A percentile compares a stretch with the other conserved stretches of the same genome.
Conservation (phyloP, 2,113 vertebrate species). For the Pelmatolapia mariae region DNA sequence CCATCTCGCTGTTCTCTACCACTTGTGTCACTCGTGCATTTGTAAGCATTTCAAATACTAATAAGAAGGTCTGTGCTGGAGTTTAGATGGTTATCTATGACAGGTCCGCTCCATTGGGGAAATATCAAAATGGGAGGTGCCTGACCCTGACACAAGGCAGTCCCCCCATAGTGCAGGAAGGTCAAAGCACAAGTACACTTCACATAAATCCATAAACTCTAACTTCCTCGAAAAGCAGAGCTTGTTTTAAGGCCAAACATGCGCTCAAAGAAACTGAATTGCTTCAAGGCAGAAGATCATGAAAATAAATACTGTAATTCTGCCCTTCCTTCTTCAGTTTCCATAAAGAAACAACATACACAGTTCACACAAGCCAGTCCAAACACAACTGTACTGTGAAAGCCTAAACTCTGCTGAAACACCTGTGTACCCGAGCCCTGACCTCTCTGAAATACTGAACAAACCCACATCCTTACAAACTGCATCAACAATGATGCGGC, state of each 20-base stretch:
- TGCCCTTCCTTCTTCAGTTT: background rate
- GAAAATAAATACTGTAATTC: conserved; percentile 30
- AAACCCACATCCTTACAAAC: background rate
- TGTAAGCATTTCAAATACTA: background rate
- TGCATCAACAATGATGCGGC: background rate
- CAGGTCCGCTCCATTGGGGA: background rate
- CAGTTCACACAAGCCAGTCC: conserved; percentile 10
- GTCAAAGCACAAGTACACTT: conserved; percentile 34
- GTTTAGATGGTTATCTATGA: conserved; percentile 31
- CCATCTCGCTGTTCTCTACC: background rate
- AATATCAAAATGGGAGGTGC: conserved; percentile 28
- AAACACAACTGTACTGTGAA: conserved; percentile 22
- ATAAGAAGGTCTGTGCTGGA: background rate
- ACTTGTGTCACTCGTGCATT: background rate
- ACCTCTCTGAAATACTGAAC: background rate
- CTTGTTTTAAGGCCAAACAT: background rate
- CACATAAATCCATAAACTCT: conserved; percentile 33
- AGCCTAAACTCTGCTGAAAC: conserved; percentile 8
- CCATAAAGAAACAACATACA: conserved; percentile 9
- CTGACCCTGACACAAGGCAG: background rate
- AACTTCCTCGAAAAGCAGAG: conserved; percentile 9
- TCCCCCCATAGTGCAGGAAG: conserved; percentile 10
- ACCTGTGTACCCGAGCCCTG: background rate
- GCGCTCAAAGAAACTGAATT: background rate
- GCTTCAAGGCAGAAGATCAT: background rate